These are phyloP conservation scores for Sinopyrophorus schimmeli DNA, from an alignment of 2,888 invertebrate species.

Conservation along the genomic window DNA sequence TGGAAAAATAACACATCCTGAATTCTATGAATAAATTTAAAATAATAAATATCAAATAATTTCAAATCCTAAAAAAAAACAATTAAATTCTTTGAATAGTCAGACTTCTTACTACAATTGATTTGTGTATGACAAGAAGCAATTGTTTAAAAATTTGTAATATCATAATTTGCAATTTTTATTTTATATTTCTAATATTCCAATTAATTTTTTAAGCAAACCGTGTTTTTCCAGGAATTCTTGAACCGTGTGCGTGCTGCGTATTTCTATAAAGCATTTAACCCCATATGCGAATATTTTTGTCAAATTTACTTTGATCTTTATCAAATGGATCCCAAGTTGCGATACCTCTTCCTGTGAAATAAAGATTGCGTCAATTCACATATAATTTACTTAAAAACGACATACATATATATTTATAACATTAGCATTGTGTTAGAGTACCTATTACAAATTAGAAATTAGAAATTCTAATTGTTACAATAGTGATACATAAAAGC, in stretches of 20 bases:
- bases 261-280: slow-evolving; percentile 42
- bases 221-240: slow-evolving; percentile 21
- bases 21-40: slow-evolving; percentile 6
- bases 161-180: too few species aligned
- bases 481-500: too few species aligned
- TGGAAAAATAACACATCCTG: slow-evolving; percentile 44
- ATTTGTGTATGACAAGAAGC: too few species aligned
- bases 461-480: too few species aligned
- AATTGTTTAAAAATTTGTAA: too few species aligned
- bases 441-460: too few species aligned
- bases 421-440: too few species aligned
- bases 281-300: slow-evolving; percentile 41
- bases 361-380: slow-evolving; percentile 17
- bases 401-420: slow-evolving; percentile 13
- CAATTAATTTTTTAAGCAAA: slow-evolving; percentile 1
- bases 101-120: too few species aligned
- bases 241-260: slow-evolving; percentile 39
- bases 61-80: too few species aligned
- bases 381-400: slow-evolving; percentile 11
- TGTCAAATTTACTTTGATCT: slow-evolving; percentile 33
- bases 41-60: too few species aligned
- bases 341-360: slow-evolving; percentile 34
- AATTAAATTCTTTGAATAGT: too few species aligned
- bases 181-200: too few species aligned
- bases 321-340: slow-evolving; percentile 45